Percentiles rank a stretch among this genome's conserved stretches.
These are phyloP conservation scores for Mythimna impura DNA, from an alignment of 2,888 invertebrate species.

Conservation along the genomic window DNA sequence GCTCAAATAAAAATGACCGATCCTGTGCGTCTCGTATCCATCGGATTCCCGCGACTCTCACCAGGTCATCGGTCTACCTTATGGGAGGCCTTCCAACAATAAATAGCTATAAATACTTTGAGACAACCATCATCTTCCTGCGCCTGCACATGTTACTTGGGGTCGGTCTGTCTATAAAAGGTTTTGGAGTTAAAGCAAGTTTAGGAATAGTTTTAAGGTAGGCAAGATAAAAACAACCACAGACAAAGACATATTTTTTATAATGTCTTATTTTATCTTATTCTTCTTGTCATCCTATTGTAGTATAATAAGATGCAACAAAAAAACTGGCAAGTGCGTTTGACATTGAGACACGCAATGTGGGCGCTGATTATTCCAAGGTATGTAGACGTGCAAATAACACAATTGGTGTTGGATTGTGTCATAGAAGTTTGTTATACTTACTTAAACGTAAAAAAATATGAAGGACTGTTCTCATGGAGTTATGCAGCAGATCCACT, in stretches of 20 bases:
- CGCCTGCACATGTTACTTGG: too few species aligned
- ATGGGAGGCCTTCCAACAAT: too few species aligned
- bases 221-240: not conserved
- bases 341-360: conserved; percentile 55
- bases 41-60: too few species aligned
- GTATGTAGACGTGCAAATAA: conserved; percentile 24
- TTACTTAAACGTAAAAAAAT: not conserved
- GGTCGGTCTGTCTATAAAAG: too few species aligned
- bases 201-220: not conserved
- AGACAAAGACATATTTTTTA: not conserved
- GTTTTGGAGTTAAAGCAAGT: too few species aligned
- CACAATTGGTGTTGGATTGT: conserved; percentile 18
- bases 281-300: not conserved
- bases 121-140: too few species aligned
- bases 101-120: too few species aligned
- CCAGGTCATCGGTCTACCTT: too few species aligned
- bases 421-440: conserved; percentile 3
- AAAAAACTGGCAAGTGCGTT: conserved; percentile 13
- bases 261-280: not conserved
- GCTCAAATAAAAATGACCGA: too few species aligned
- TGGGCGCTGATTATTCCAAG: conserved; percentile 51
- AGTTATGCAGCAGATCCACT: too few species aligned
- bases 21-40: too few species aligned
- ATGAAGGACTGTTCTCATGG: too few species aligned
- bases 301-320: conserved; percentile 25